Evolutionary conservation across 2,888 invertebrate species (phyloP), one percentile per base, ranked within the genome.

Genomic region (Eucriotettix oculatus): DNA sequence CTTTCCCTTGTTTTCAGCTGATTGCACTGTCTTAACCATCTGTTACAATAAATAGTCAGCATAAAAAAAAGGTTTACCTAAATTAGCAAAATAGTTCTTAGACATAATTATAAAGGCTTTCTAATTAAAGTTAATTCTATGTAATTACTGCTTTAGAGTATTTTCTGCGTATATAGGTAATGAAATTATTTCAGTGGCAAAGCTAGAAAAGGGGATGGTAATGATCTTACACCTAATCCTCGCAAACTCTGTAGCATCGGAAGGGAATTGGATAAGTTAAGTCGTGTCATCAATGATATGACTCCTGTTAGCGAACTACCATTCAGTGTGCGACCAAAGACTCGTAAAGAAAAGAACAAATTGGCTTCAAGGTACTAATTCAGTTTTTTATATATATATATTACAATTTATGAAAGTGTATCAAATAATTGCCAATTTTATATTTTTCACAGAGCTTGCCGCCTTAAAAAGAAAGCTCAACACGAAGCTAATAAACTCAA

Each of bases 401-500:
- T 48, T 48, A n/a, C 48, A 14, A 48, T 9, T 48, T 48, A 48
- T 29, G 29, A 2, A 29, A 29, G 29, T 29, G 7, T 29, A 7
- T 29, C 29, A 29, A 29, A 5, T 29, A n/a, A n/a, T n/a, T n/a
- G n/a, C n/a, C n/a, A n/a, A n/a, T 41, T 16, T 17, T n/a, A 53
- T 43, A 12, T 48, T 53, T 60, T 58, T 69, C 70, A 16, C 69
- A 79, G 97, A 64, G 97, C 96, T 43, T 98, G 97, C 72, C 83
- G 97, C 44, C 78, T 98, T 69, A 98, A 98, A 81, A 98, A 98
- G 75, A 98, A 97, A 76, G 98, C 98, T 9, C 97, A 97, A 71
- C 97, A 98, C 73, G 98, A 98, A 75, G 97, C 98, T 2, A 97
- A 97, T 72, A 98, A 98, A 76, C 84, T 98, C 60, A 97, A 97